Evolutionary conservation across 2,888 invertebrate genomes (phyloP), one percentile per base, ranked within the genome.

Genomic region (Aquatica leii): DNA sequence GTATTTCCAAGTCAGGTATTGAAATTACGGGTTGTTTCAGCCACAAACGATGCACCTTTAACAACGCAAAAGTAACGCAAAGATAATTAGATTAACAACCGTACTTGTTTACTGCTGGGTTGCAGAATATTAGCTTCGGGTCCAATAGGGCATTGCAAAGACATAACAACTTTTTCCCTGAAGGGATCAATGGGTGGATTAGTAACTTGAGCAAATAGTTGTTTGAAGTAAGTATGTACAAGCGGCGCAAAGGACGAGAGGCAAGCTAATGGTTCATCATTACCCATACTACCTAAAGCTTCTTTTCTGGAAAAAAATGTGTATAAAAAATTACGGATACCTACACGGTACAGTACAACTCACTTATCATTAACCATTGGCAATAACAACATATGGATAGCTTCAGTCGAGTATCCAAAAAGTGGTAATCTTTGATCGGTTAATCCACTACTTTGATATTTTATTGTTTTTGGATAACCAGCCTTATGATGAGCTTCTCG

Each of bases 131-230:
- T 99, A 2, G 92, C 92, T 75, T 95, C 96, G 0, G 99, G 99
- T 0, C 99, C 99, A 75, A 99, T 90, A 0, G 98, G 98, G 77
- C 98, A 98, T 68, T 95, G 90, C 81, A 99, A 85, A 0, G 98
- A 97, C 98, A 99, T 99, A 65, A 99, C 98, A 70, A 98, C 94
- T 83, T 95, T 96, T 84, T 99, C 99, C 74, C 97, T 86, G 88
- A 99, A 98, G 35, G 99, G 99, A 85, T 99, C 99, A 72, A 99
- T 98, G 2, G 99, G 99, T 3, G 99, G 99, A 85, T 99, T 99
- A 73, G 99, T 99, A 73, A 97, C 95, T 86, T 99, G 99, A 34
- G 99, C 99, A 83, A 99, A 99, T 48, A 98, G 85, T 80, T 99
- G 99, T 80, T 99, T 98, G 86, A 99, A 99, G 82, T 99, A 99